Evolutionary conservation across 1,140 invertebrate genomes (phyloP), one percentile per base, ranked within the genome.

Genomic region (Orchesella cincta): DNA sequence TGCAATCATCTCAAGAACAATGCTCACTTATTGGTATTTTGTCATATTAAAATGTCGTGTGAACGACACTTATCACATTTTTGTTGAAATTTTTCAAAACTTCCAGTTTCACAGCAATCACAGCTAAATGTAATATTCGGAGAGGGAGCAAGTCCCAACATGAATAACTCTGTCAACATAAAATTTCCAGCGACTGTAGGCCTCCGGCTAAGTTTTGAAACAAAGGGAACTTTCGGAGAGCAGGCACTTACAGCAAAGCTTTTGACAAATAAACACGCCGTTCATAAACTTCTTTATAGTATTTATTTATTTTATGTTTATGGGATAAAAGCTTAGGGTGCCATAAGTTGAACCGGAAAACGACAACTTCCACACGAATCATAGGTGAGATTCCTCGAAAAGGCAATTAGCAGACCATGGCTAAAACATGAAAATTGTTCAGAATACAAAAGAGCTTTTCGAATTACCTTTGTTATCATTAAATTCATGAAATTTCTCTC

Each of bases 231-330:
- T 1, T 35, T 70, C 0, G 78, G 14, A 1, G 75, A 57, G 81
- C 81, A 26, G 81, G 81, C 16, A 81, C 76, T 79, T 81, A 78
- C 74, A 77, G 77, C 20, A 81, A 52, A 20, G 78, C 81, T 33
- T 79, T 81, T n/a, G 34, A 57, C 12, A n/a, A 23, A 57, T 18
- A 52, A 36, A 57, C 35, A 29, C 73, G 26, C n/a, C 54, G 8
- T 5, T 5, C 3, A n/a, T 5, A 57, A 57, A 18, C 3, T 5
- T 18, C 5, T 57, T 57, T 5, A n/a, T n/a, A n/a, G n/a, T n/a
- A n/a, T n/a, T n/a, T n/a, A n/a, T n/a, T n/a, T n/a, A n/a, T n/a
- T n/a, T n/a, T n/a, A n/a, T n/a, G n/a, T n/a, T n/a, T n/a, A n/a
- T n/a, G n/a, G n/a, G n/a, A n/a, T n/a, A n/a, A n/a, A n/a, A n/a